These are phyloP conservation scores for Lampropteryx suffumata DNA, from an alignment of 2,888 invertebrate species.

Conservation along the genomic window DNA sequence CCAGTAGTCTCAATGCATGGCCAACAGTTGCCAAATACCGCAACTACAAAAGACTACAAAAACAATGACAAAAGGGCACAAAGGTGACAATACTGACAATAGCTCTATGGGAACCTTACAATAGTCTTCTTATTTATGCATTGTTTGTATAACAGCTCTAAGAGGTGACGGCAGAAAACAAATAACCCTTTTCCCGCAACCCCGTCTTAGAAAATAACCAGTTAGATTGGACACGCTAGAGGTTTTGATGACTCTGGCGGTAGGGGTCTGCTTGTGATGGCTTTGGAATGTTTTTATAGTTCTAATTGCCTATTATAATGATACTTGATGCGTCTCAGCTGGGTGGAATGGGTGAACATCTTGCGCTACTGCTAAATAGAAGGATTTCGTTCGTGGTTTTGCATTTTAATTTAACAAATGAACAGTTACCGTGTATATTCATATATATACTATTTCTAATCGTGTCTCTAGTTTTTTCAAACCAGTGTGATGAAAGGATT, in stretches of 20 bases:
- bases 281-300: constrained; percentile 54
- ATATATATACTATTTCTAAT: too few species aligned
- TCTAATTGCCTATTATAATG: constrained; percentile 81
- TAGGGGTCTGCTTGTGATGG: constrained; percentile 32
- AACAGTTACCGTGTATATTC: too few species aligned
- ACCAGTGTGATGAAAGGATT: too few species aligned
- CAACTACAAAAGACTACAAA: constrained; percentile 48
- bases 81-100: constrained; percentile 76
- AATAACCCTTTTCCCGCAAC: constrained; percentile 68
- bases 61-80: constrained; percentile 65
- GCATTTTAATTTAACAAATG: constrained; percentile 15
- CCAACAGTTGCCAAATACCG: constrained; percentile 56
- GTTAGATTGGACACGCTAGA: constrained; percentile 34
- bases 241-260: constrained; percentile 6
- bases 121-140: constrained; percentile 71
- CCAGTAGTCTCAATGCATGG: constrained; percentile 44
- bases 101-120: constrained; percentile 68
- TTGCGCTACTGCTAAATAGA: constrained; percentile 7
- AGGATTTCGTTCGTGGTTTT: constrained; percentile 9
- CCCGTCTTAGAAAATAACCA: constrained; percentile 55
- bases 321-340: constrained; percentile 66
- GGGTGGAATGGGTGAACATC: constrained; percentile 27
- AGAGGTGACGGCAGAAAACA: constrained; percentile 77
- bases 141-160: constrained; percentile 75
- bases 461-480: too few species aligned